Evolutionary conservation across 1,140 invertebrate genomes (phyloP), one percentile per base, ranked within the genome.

Genomic region (Calliopsis andreniformis): DNA sequence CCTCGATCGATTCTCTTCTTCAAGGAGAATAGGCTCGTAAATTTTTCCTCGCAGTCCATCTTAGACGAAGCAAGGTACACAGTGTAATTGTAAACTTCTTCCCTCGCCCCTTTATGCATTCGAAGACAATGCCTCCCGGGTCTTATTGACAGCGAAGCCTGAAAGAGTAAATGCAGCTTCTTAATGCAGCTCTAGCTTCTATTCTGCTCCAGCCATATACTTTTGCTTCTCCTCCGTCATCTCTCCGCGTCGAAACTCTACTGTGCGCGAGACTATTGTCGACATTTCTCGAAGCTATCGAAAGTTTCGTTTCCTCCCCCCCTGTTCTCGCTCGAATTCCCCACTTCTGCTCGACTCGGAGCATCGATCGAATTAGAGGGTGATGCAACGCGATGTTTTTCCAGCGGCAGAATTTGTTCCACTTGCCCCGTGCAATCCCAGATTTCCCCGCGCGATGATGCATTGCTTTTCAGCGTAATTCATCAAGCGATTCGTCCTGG

Each of bases 401-500:
- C 20, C 23, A 18, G 25, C 59, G 20, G 35, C 10, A 25, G 23
- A 42, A 43, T 62, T 35, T 5, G 35, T 43, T 28, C 23, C 4
- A 1, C 20, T 42, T 18, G 35, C 35, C 10, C 10, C 32, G 20
- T 35, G 23, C 28, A 53, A 53, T 14, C 2, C 64, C 25, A 68
- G 49, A 68, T 68, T 42, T 59, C 42, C n/a, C 56, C 20, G 35
- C n/a, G 20, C 30, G 20, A 18, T 10, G 14, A n/a, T 20, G 4
- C 12, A 12, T 20, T n/a, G 39, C n/a, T 23, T 39, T 47, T 25
- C 4, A 10, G 56, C 12, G 51, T 55, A 39, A 68, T 68, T 68
- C 72, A 42, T 68, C 64, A 5, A 39, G 16, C 63, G 42, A 58
- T 51, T 71, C 55, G 30, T 32, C 45, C 42, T n/a, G 16, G 43